Percentiles rank a stretch among this genome's conserved stretches.
These are phyloP conservation scores for Drosophila leontia DNA, from an alignment of 1,140 invertebrate genomes.

Conservation along the genomic window DNA sequence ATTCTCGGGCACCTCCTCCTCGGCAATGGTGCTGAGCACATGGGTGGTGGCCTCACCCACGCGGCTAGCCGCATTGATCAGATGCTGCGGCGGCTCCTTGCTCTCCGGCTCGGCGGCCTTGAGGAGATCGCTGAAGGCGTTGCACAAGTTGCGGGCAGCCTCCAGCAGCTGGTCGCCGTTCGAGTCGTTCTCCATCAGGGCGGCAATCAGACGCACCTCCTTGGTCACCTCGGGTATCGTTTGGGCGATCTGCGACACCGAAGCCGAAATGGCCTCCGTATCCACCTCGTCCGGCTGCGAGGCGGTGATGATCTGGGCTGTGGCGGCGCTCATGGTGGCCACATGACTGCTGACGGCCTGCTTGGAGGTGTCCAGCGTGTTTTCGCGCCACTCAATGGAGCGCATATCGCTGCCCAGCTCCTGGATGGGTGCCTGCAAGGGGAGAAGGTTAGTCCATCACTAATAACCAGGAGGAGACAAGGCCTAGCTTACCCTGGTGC, in stretches of 20 bases:
- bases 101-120: conserved; percentile 97
- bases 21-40: conserved; percentile 97
- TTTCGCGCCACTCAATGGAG: conserved; percentile 96
- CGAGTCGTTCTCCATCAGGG: conserved; percentile 93
- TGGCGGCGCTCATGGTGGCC: conserved; percentile 99
- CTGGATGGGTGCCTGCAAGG: conserved; percentile 87
- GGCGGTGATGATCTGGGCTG: conserved; percentile 97
- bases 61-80: conserved; percentile 96
- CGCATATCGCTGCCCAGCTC: conserved; percentile 92
- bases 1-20: conserved; percentile 93
- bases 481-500: conserved; percentile 85
- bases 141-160: conserved; percentile 95
- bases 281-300: conserved; percentile 93
- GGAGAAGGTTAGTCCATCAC: background rate
- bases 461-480: background rate
- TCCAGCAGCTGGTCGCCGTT: conserved; percentile 95
- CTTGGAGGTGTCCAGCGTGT: conserved; percentile 97
- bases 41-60: conserved; percentile 98
- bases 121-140: conserved; percentile 97
- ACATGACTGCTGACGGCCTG: conserved; percentile 98
- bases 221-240: conserved; percentile 98
- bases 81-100: conserved; percentile 96
- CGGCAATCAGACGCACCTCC: conserved; percentile 97
- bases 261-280: conserved; percentile 97
- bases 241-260: conserved; percentile 98